These are phyloP conservation scores for Aromia moschata DNA, from an alignment of 2,888 invertebrate species.

Conservation along the genomic window DNA sequence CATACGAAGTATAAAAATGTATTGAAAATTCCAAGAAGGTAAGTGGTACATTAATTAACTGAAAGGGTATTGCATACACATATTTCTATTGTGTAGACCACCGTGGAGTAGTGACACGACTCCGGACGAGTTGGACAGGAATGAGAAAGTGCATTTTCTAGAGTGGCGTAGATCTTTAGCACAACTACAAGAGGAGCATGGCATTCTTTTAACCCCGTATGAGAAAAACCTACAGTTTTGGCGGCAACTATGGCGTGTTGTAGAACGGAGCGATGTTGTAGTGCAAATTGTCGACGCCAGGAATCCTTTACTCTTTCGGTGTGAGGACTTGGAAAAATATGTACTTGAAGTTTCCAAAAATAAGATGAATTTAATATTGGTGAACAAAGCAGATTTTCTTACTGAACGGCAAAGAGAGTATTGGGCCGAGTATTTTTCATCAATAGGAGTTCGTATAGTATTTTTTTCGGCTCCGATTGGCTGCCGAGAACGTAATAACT, in stretches of 20 bases:
- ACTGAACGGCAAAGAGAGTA: conserved; percentile 78
- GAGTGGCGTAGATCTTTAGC: conserved; percentile 90
- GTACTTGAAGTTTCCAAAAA: conserved; percentile 72
- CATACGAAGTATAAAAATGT: conserved; percentile 71
- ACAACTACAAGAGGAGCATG: conserved; percentile 79
- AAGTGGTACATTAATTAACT: conserved; percentile 30
- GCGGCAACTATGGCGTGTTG: conserved; percentile 98
- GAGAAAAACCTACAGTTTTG: conserved; percentile 98
- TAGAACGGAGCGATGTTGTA: conserved; percentile 94
- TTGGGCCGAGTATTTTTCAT: conserved; percentile 88
- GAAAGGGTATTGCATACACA: too few species aligned
- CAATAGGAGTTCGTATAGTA: conserved; percentile 74
- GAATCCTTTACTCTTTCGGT: conserved; percentile 88
- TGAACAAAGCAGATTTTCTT: conserved; percentile 96
- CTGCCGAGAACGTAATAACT: conserved; percentile 59
- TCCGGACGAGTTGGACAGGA: conserved; percentile 79
- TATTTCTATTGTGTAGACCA: conserved; percentile 71
- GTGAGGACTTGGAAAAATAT: conserved; percentile 89
- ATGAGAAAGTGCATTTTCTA: conserved; percentile 86
- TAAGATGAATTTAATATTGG: conserved; percentile 83
- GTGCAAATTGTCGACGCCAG: conserved; percentile 96
- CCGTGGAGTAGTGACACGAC: conserved; percentile 79
- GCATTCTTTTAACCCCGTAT: conserved; percentile 91
- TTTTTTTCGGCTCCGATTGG: conserved; percentile 91
- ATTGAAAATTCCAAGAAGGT: conserved; percentile 85